Evolutionary conservation across 2,888 invertebrate genomes (phyloP).

Genomic region (Melanchra persicariae): DNA sequence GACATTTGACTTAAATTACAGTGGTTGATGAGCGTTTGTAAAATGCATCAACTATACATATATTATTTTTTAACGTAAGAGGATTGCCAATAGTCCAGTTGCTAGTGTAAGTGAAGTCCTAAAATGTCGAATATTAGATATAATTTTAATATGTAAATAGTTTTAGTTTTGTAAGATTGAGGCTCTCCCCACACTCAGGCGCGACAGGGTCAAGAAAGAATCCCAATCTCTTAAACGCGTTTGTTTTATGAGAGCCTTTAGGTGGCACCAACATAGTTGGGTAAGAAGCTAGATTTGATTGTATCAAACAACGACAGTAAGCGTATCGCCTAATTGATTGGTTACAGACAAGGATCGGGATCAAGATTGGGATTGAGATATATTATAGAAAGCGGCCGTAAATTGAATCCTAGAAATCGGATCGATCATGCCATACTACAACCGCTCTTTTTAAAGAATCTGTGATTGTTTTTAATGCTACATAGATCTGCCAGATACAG

Average conservation of each 20-base stretch:
- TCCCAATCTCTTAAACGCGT: not conserved
- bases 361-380: too few species aligned
- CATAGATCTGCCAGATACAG: conserved; percentile 17
- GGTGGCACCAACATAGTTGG: conserved; percentile 20
- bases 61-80: not conserved
- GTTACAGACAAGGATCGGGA: too few species aligned
- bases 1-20: conserved; percentile 4
- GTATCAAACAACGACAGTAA: not conserved
- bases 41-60: not conserved
- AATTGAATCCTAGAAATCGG: not conserved
- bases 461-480: conserved; percentile 22
- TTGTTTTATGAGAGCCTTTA: not conserved
- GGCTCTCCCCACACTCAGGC: not conserved
- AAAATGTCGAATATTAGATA: conserved; percentile 13
- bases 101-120: conserved; percentile 42
- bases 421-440: not conserved
- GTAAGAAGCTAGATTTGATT: conserved; percentile 8
- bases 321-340: not conserved
- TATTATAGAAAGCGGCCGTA: too few species aligned
- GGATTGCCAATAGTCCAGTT: conserved; percentile 33
- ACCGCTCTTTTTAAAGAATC: not conserved
- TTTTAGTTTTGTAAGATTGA: conserved; percentile 6
- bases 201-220: not conserved
- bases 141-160: conserved; percentile 5
- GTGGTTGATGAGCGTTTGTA: conserved; percentile 5